Evolutionary conservation across 2,797 vertebrate genomes (phyloP).

Genomic region (Muscicapa comitata): DNA sequence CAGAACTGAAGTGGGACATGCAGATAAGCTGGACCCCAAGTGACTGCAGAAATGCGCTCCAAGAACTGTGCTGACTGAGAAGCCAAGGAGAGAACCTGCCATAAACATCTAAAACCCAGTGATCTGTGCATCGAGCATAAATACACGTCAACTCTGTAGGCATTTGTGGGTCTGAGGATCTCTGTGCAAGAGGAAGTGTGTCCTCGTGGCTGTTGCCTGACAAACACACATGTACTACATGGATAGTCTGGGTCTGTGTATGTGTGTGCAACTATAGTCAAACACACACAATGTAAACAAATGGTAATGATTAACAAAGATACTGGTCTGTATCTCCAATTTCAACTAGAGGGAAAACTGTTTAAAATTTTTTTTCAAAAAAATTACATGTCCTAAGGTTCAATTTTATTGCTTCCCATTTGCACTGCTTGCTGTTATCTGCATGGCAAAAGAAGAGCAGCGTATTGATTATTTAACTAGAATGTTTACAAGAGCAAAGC

Average conservation of each 20-base stretch:
- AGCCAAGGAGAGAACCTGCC: neutral
- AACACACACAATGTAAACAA: constrained; percentile 69
- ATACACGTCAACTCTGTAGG: neutral
- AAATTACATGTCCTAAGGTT: neutral
- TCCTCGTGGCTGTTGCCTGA: neutral
- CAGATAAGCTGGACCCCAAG: neutral
- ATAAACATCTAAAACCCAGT: neutral
- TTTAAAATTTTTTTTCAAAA: neutral
- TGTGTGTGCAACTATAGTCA: constrained; percentile 41
- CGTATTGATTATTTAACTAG: constrained; percentile 69
- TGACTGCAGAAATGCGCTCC: neutral
- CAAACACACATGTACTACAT: constrained; percentile 24
- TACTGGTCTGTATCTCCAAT: constrained; percentile 59
- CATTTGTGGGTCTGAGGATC: neutral
- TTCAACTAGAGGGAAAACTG: constrained; percentile 46
- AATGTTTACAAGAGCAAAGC: constrained; percentile 58
- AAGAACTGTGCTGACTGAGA: neutral
- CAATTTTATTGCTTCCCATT: constrained; percentile 29
- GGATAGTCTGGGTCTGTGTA: neutral
- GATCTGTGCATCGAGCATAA: neutral
- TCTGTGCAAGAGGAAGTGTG: neutral
- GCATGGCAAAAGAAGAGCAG: constrained; percentile 44
- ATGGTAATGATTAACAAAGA: constrained; percentile 72
- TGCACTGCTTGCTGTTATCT: constrained; percentile 39
- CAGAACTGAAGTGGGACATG: neutral